Base-by-base conservation (phyloP, 2,113 vertebrate species). In the Daboia siamensis region DNA sequence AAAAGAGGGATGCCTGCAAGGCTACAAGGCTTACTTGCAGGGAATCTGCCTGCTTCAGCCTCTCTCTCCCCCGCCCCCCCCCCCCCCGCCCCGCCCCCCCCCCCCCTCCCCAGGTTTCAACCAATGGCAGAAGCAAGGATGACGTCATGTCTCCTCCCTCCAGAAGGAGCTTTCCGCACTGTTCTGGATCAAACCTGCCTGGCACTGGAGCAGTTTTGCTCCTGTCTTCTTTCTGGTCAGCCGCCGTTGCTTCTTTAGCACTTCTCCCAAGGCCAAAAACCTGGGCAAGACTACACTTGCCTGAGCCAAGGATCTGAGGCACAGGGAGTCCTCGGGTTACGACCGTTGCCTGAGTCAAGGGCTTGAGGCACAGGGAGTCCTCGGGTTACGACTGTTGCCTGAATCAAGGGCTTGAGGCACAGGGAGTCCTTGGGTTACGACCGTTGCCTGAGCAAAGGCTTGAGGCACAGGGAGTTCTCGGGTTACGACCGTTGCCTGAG, bases 101-200 rank as follows among this genome's bases (percentile, higher is more conserved):
- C 15, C 61, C 39, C 10, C 86, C 57, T 15, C 39, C 4, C 26
- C 24, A 4, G 7, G 8, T 80, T 88, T 29, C 86, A 13, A 15
- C n/a, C 8, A 57, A 44, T 46, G n/a, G 87, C 74, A 9, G n/a
- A 52, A 33, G 87, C 26, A 29, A 44, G 56, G 11, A 44, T 93
- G 92, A 86, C 44, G 8, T 90, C 92, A 93, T 90, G 46, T 5
- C 87, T 57, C 87, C 69, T 39, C 87, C 88, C 54, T 4, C 74
- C 26, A 0, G 4, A 24, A 20, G 0, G 54, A 86, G 88, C 39
- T 48, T 89, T 89, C 74, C 10, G 29, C 87, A 33, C 87, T 1
- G 87, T 24, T 48, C 87, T 33, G 39, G 39, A 39, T 89, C 74
- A 39, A 74, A 87, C 86, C 29, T 21, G 88, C 29, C 8, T 64